These are phyloP conservation scores for Oscheius sp. DNA, from an alignment of 2,888 invertebrate species.

Conservation along the genomic window DNA sequence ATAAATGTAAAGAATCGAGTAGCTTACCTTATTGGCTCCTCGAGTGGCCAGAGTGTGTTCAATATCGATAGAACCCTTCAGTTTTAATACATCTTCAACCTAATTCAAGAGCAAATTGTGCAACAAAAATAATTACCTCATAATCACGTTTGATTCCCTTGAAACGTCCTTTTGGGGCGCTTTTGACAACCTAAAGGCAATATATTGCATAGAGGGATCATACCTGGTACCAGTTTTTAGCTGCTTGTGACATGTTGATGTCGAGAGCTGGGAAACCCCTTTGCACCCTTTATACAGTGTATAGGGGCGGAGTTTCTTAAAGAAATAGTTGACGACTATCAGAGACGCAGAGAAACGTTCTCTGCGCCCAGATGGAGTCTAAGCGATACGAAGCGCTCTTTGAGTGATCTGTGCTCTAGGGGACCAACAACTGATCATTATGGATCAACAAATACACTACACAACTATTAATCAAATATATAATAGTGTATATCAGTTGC, in stretches of 20 bases:
- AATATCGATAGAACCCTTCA: constrained; percentile 70
- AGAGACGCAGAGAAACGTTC: constrained; percentile 24
- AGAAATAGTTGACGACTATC: constrained; percentile 3
- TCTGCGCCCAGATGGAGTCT: constrained; percentile 23
- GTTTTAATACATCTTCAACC: constrained; percentile 69
- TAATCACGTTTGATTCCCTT: constrained; percentile 70
- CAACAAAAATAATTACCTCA: constrained; percentile 57
- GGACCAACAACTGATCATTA: constrained; percentile 4
- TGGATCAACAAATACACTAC: not conserved
- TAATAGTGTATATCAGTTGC: too few relatives aligned
- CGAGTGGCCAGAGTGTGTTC: constrained; percentile 71
- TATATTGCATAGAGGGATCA: not conserved
- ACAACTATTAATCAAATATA: too few relatives aligned
- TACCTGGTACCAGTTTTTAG: constrained; percentile 63
- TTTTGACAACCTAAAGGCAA: constrained; percentile 59
- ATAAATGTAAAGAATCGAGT: not conserved
- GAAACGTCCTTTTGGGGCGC: constrained; percentile 70
- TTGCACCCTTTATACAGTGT: constrained; percentile 19
- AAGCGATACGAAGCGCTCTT: constrained; percentile 18
- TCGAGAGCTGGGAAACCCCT: constrained; percentile 21
- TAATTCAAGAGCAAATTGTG: constrained; percentile 38
- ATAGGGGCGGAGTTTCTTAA: constrained; percentile 10
- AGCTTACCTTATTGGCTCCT: constrained; percentile 67
- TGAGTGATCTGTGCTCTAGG: constrained; percentile 29
- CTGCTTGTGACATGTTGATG: constrained; percentile 36